A percentile compares a stretch with the other conserved stretches of the same genome.
Conservation (phyloP, 2,888 invertebrate genomes). For the Andrena flavipes region DNA sequence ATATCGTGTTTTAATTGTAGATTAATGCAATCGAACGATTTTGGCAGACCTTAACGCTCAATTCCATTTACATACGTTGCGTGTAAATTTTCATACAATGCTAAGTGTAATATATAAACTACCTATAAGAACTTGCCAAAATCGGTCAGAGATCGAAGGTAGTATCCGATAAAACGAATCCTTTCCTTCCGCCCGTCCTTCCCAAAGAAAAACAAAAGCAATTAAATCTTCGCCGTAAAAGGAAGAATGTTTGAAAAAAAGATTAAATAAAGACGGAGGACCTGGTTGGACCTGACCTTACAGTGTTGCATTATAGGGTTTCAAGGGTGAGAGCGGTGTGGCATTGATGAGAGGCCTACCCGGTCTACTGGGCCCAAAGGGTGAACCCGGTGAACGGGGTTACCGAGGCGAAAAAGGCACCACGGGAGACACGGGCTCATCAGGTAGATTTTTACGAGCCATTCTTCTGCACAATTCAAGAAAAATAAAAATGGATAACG, state of each 20-base stretch:
- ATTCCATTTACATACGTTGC: not conserved
- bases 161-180: constrained; percentile 46
- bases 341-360: constrained; percentile 88
- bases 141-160: constrained; percentile 46
- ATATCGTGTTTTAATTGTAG: constrained; percentile 53
- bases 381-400: constrained; percentile 87
- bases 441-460: constrained; percentile 83
- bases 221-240: constrained; percentile 59
- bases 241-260: constrained; percentile 37
- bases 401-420: constrained; percentile 88
- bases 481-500: constrained; percentile 43
- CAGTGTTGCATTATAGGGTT: constrained; percentile 85
- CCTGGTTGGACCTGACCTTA: constrained; percentile 82
- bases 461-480: constrained; percentile 50
- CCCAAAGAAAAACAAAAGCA: constrained; percentile 40
- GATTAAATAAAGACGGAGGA: constrained; percentile 75
- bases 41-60: constrained; percentile 13
- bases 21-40: constrained; percentile 34
- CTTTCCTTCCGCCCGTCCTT: constrained; percentile 62
- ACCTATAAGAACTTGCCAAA: constrained; percentile 26
- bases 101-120: constrained; percentile 5
- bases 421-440: constrained; percentile 87
- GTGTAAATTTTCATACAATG: not conserved
- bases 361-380: constrained; percentile 86
- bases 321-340: constrained; percentile 86